These are phyloP conservation scores for Bemisia tabaci DNA, from an alignment of 1,140 invertebrate genomes.

Conservation along the genomic window DNA sequence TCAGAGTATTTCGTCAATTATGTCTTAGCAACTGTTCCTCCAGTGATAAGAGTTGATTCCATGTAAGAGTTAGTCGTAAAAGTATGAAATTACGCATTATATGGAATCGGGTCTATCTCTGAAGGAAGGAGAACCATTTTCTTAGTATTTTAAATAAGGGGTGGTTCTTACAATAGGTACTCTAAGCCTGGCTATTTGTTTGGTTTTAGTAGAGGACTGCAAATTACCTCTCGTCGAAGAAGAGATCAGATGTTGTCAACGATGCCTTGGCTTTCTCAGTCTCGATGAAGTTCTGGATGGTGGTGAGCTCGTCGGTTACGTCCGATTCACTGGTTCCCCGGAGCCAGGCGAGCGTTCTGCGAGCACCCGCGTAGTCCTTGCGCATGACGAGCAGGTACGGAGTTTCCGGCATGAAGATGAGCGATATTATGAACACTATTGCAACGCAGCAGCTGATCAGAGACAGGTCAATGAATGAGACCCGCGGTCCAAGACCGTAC, in stretches of 20 bases:
- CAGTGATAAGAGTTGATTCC: no score
- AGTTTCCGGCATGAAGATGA: background rate
- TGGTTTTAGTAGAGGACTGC: no score
- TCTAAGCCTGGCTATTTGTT: no score
- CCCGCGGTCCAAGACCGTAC: background rate
- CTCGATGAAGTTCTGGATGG: background rate
- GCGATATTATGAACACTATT: background rate
- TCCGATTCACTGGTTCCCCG: background rate
- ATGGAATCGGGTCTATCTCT: no score
- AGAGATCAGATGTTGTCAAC: background rate
- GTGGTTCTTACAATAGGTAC: no score
- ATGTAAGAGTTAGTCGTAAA: no score
- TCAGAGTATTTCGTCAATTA: no score
- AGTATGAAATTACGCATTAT: no score
- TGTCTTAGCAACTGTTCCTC: no score
- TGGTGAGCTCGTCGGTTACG: background rate
- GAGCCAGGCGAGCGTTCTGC: background rate
- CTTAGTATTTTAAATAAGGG: no score
- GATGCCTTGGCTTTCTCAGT: background rate
- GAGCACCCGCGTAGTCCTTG: background rate
- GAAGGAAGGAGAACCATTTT: no score
- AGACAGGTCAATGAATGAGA: background rate
- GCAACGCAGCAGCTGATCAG: background rate
- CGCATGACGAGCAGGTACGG: background rate
- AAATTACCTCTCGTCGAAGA: background rate